Base-by-base conservation (phyloP, 2,113 vertebrate genomes). In the Scomber scombrus region DNA sequence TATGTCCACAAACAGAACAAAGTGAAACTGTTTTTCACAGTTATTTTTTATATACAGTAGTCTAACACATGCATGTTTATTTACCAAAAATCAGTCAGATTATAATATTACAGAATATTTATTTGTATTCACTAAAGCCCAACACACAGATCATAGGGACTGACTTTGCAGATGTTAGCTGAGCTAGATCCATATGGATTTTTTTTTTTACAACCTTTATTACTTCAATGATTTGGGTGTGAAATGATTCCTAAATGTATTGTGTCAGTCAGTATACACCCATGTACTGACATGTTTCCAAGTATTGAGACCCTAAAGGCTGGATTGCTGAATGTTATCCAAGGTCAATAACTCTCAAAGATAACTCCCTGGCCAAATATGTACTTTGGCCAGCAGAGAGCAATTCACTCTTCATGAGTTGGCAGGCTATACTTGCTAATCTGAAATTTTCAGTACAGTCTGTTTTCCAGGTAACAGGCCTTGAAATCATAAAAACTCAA, bases 271-370 rank as follows among this genome's bases (percentile, higher is more conserved):
- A 72, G 54, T 29, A 68, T 68, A 65, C 64, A 65, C 14, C 56
- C 71, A 45, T 70, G 2, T 60, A 56, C 67, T 19, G 34, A 73
- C 34, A 43, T 71, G 46, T 78, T 85, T 83, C 75, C 85, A 78
- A 89, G 51, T 73, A 73, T 82, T 71, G 71, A 87, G 34, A 82
- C 78, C 63, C 80, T 18, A 19, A 61, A 81, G 51, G 69, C 66
- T 3, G 1, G 40, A 78, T 56, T 67, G 74, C 76, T 83, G 75
- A 85, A 71, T 71, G 76, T 78, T 76, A 68, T 88, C 88, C 89
- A 91, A 90, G 87, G 91, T 91, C 87, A 91, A 80, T 72, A 86
- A 82, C 73, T 84, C 78, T 84, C 82, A 77, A 54, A 74, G 76
- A 81, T 88, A 85, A 91, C 85, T 89, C 85, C 60, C 21, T 49